Evolutionary conservation across 2,113 vertebrate genomes (phyloP).

Genomic region (Ceuthmochares aereus): DNA sequence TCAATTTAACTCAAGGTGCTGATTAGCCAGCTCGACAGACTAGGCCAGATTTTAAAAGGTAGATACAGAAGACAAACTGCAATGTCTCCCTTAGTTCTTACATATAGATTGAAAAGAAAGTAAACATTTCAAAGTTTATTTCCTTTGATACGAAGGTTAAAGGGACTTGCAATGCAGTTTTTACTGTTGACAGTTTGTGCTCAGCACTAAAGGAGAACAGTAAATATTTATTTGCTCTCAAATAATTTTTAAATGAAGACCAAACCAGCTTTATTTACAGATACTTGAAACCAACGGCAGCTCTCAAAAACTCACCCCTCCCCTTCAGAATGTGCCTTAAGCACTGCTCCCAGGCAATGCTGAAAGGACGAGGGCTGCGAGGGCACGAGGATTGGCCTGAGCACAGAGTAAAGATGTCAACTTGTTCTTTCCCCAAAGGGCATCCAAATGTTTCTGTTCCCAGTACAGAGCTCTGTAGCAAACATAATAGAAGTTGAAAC

Average conservation of each 20-base stretch:
- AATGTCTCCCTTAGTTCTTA: background rate
- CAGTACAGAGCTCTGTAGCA: background rate
- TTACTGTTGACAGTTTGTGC: background rate
- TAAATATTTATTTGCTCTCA: background rate
- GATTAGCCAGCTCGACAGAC: background rate
- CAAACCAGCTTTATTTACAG: background rate
- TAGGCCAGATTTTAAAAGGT: background rate
- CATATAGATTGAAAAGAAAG: background rate
- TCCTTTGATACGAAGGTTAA: background rate
- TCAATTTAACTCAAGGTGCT: background rate
- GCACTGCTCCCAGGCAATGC: background rate
- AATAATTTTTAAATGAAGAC: background rate
- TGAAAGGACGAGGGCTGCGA: background rate
- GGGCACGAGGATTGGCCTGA: background rate
- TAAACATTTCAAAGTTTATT: background rate
- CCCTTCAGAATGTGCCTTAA: background rate
- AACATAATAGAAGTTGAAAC: rapidly evolving
- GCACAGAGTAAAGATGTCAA: background rate
- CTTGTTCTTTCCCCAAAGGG: background rate
- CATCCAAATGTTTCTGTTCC: background rate
- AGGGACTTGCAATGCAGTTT: background rate
- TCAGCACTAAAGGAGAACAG: background rate
- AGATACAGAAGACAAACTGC: background rate
- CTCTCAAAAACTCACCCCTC: background rate
- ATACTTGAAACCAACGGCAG: background rate